Base-by-base conservation (phyloP, 2,113 vertebrate genomes). In the Panurus biarmicus region DNA sequence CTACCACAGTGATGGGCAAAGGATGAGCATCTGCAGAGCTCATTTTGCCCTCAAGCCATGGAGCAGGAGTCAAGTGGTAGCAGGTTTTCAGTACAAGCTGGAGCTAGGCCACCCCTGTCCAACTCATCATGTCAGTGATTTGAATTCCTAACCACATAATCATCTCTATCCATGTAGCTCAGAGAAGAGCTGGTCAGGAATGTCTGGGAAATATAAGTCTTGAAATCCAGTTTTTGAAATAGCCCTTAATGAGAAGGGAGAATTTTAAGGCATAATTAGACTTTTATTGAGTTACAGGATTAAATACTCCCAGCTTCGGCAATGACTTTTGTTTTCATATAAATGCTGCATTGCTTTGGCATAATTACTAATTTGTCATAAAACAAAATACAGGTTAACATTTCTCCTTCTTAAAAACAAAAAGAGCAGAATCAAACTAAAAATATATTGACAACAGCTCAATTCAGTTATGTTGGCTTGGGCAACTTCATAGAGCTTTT, bases 11-110 rank as follows among this genome's bases (percentile, higher is more conserved):
- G 85, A 33, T 53, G 82, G 75, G 87, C 79, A 78, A 9, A 67
- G 82, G 79, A 79, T 64, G 94, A 97, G 89, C 60, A 67, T 71
- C 78, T 93, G 94, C 75, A 91, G 89, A 70, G 50, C 89, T 95
- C 81, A 4, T 91, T 72, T 54, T 87, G 67, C 91, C 90, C 76
- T 26, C 1, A 12, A 89, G 94, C 78, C 33, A 2, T 3, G 7
- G 62, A 65, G 47, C 81, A 56, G 82, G 33, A 57, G 14, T 83
- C 87, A 71, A 92, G 91, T 51, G 74, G 91, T 8, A 51, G 91
- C 91, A 87, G 67, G 82, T 56, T 91, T 85, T 23, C 60, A 80
- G 85, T 22, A 15, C 3, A 4, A 7, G 56, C 87, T 95, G 94
- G 85, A 84, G 85, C 56, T 80, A 75, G 64, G 75, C 94, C 89